A percentile compares a stretch with the other conserved stretches of the same genome.
phyloP scores from a whole-genome alignment of 2,888 invertebrate species.

The Tenthredo amoena region DNA sequence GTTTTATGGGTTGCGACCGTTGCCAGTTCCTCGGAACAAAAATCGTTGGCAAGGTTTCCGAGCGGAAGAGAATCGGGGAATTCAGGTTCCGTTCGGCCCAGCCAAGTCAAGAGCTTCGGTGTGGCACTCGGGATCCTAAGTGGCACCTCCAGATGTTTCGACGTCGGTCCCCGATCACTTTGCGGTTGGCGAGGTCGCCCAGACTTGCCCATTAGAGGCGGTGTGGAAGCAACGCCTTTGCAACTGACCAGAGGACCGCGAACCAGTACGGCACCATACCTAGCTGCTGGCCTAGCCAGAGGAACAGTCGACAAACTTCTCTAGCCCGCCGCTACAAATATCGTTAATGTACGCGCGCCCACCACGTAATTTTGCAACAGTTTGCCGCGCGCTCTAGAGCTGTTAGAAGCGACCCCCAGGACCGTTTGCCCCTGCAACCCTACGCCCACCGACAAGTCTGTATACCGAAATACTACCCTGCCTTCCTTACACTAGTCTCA shows the following conservation, averaged over 20 bases:
- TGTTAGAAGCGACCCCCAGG: constrained; percentile 38
- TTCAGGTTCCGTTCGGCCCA: not conserved
- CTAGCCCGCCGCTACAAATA: constrained; percentile 71
- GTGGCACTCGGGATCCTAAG: constrained; percentile 36
- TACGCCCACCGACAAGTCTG: constrained; percentile 71
- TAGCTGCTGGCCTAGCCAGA: constrained; percentile 58
- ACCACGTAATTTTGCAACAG: constrained; percentile 73
- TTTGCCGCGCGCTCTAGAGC: constrained; percentile 62
- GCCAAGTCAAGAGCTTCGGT: not conserved
- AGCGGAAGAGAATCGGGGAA: constrained; percentile 25
- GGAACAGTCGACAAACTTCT: constrained; percentile 63
- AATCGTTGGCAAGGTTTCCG: constrained; percentile 13
- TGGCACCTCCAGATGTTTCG: constrained; percentile 49
- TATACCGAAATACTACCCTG: constrained; percentile 61
- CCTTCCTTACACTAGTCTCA: constrained; percentile 6
- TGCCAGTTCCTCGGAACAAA: not conserved
- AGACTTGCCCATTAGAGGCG: constrained; percentile 74
- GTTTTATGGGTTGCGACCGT: not conserved
- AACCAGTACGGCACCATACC: constrained; percentile 55
- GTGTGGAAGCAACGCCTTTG: constrained; percentile 63
- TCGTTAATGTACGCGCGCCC: constrained; percentile 71
- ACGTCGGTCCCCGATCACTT: constrained; percentile 68
- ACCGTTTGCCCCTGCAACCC: constrained; percentile 53
- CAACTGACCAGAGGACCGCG: constrained; percentile 59
- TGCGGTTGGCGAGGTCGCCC: constrained; percentile 71